Evolutionary conservation across 1,140 invertebrate genomes (phyloP), one percentile per base, ranked within the genome.

Genomic region (Aphaenogaster floridana): DNA sequence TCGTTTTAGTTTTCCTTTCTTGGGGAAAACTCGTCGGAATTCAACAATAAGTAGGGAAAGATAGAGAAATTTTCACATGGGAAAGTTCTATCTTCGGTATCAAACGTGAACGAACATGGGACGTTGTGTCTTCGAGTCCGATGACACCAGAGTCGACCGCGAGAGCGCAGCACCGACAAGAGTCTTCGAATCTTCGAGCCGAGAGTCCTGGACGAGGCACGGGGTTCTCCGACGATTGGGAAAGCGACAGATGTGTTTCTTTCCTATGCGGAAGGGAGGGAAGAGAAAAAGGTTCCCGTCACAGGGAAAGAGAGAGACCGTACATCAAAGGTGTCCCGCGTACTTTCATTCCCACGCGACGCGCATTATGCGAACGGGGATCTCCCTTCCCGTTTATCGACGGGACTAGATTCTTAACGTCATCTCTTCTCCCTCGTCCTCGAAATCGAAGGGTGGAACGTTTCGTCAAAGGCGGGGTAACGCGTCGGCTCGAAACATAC

Each of bases 131-230:
- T 52, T 59, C 50, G 39, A 34, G 36, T 6, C 28, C n/a, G 28
- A 21, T n/a, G 15, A 81, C 74, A 17, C 71, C 13, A 15, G 11
- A 15, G 1, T 50, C 69, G 66, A 61, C 87, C 74, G 63, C 61
- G 64, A 91, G 90, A 52, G 90, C 57, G 90, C 90, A 91, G 90
- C 90, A 91, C 52, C 84, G 63, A 91, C 87, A 91, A n/a, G 90
- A 87, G 64, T 68, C 15, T 8, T 54, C 52, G 54, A 80, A 48
- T 79, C 57, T 50, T 17, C 17, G 39, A 42, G 8, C 57, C 15
- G 48, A n/a, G 34, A 39, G 34, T 13, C 15, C 15, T 15, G 59
- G 68, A 77, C 15, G 76, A 52, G 11, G 15, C 13, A 42, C n/a
- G 52, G 57, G 45, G 28, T 28, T 28, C 28, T 28, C 28, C 28